phyloP scores from a whole-genome alignment of 2,888 invertebrate genomes.

The Lithophane ornitopus region DNA sequence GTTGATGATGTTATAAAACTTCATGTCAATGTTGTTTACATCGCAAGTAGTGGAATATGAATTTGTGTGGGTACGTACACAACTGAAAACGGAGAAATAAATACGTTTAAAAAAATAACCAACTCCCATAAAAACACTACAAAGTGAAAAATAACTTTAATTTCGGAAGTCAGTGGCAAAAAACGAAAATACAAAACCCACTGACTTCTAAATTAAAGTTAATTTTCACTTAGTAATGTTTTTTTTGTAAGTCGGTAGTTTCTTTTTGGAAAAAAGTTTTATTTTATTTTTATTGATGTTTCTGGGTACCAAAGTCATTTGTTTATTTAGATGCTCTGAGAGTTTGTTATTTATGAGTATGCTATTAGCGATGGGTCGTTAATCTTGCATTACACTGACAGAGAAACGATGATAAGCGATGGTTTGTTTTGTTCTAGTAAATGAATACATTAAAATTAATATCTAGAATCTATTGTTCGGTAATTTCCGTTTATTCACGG shows the following conservation, averaged over 20 bases:
- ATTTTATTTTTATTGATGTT: not conserved
- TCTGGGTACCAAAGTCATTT: not conserved
- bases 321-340: not conserved
- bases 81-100: too few relatives aligned
- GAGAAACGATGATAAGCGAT: not conserved
- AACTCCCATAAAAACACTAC: too few relatives aligned
- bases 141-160: too few relatives aligned
- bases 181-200: too few relatives aligned
- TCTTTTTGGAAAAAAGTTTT: not conserved
- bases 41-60: too few relatives aligned
- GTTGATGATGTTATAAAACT: too few relatives aligned
- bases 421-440: constrained; percentile 18
- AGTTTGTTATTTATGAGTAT: not conserved
- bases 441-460: constrained; percentile 11
- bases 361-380: constrained; percentile 3
- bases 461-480: constrained; percentile 15
- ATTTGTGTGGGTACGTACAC: too few relatives aligned
- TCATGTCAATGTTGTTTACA: too few relatives aligned
- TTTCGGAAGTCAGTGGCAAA: too few relatives aligned
- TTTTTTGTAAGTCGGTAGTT: not conserved
- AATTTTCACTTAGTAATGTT: not conserved
- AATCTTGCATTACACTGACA: constrained; percentile 13
- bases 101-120: too few relatives aligned
- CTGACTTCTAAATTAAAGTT: not conserved
- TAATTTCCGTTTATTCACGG: constrained; percentile 12